Base-by-base conservation (phyloP, 2,113 vertebrate species). In the Grammomys dolichurus region DNA sequence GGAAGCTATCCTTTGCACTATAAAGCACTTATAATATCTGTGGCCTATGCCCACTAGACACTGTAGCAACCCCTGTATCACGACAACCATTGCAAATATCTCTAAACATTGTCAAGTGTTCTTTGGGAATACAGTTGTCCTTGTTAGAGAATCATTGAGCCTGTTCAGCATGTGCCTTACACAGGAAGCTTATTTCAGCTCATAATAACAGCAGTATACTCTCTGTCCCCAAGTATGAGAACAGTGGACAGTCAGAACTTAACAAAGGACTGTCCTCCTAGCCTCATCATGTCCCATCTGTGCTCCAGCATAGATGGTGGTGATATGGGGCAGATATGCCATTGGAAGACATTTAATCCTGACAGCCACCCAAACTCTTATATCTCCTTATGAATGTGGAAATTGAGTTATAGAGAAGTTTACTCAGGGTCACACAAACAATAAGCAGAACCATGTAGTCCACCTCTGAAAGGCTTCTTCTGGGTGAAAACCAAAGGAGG, bases 61-160 rank as follows among this genome's bases (percentile, higher is more conserved):
- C 58, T 54, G 67, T 90, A 70, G 80, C 56, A 17, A n/a, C 36
- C 7, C 13, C 75, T 17, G 5, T 28, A 3, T 8, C 85, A 40
- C 87, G 54, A 96, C 65, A 90, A 51, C 56, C 70, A 78, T 51
- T 78, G 51, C 48, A 20, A 63, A 76, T 81, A 81, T 81, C 51
- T 91, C 36, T 78, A 46, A 60, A 94, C 17, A 33, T 72, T 76
- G 16, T n/a, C 72, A 43, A 0, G 43, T 60, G 26, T 89, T 4
- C 56, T 31, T 77, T 24, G 51, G 22, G 60, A 16, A 7, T 56
- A 33, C 2, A 72, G 28, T 65, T 1, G 0, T 17, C 26, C 60
- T n/a, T 85, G 2, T 91, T 72, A 93, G 54, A 91, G 94, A 97
- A 60, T 26, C 70, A 78, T 46, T 72, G 0, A 5, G 3, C 46